These are phyloP conservation scores for Dromius quadrimaculatus DNA, from an alignment of 2,888 invertebrate genomes.

Conservation along the genomic window DNA sequence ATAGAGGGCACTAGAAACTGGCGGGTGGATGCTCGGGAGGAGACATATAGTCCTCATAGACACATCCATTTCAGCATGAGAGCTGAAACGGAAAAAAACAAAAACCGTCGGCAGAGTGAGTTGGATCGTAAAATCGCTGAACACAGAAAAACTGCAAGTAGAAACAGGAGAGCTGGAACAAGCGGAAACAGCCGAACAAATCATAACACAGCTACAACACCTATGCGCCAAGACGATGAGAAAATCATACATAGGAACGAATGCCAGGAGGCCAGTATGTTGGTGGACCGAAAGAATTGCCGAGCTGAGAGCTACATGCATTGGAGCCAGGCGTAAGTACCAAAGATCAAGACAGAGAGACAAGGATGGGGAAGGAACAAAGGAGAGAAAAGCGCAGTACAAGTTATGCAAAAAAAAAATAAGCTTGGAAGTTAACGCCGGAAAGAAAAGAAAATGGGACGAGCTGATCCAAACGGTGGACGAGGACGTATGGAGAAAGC, in stretches of 20 bases:
- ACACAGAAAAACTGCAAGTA: neutral
- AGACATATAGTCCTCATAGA: neutral
- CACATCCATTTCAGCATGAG: neutral
- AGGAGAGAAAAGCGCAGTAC: neutral
- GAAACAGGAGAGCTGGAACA: neutral
- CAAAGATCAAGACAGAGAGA: no score
- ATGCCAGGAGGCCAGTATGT: no score
- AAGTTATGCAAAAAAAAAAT: neutral
- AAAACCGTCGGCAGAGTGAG: neutral
- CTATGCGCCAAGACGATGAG: neutral
- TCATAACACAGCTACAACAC: neutral
- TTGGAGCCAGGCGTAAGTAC: no score
- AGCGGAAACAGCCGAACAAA: neutral
- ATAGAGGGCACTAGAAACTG: no score
- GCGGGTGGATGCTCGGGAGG: no score
- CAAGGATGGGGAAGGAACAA: neutral
- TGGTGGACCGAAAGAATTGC: no score
- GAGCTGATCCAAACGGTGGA: neutral
- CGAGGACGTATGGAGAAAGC: constrained; percentile 16
- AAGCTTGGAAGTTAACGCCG: neutral
- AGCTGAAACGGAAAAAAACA: neutral
- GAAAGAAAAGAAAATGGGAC: neutral
- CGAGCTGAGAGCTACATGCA: no score
- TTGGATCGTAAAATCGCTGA: neutral
- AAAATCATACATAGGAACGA: neutral